A percentile compares a stretch with the other conserved stretches of the same genome.
These are phyloP conservation scores for Bothrops jararaca DNA, from an alignment of 2,113 vertebrate genomes.

Conservation along the genomic window DNA sequence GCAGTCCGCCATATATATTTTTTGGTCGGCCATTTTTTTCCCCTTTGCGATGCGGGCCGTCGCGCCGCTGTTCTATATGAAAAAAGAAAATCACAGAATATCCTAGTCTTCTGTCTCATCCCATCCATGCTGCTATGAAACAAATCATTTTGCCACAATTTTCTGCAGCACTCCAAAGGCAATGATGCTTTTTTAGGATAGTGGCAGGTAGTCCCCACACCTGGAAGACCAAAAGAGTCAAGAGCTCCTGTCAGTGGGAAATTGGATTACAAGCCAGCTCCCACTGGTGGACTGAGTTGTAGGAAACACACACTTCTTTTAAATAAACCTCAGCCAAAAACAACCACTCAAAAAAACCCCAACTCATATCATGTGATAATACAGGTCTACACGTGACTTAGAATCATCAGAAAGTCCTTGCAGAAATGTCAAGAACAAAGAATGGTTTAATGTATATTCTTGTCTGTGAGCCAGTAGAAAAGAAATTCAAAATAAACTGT, in stretches of 20 bases:
- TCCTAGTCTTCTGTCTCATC: not conserved
- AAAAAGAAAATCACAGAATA: not conserved
- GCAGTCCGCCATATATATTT: no score
- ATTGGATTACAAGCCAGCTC: not conserved
- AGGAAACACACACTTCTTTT: not conserved
- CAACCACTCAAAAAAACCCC: not conserved
- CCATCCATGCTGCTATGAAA: no score
- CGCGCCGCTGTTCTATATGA: not conserved
- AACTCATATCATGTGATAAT: not conserved
- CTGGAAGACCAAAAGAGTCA: not conserved
- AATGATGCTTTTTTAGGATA: not conserved
- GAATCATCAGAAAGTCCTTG: not conserved
- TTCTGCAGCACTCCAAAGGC: no score
- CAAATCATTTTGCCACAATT: no score
- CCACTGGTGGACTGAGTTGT: not conserved
- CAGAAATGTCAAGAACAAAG: not conserved
- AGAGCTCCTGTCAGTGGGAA: not conserved
- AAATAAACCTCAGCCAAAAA: not conserved
- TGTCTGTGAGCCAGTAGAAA: not conserved
- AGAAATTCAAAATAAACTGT: not conserved
- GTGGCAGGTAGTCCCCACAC: not conserved
- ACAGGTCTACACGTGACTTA: no score
- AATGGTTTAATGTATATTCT: not conserved
- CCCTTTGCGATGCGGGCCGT: no score
- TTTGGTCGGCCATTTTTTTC: no score